Evolutionary conservation across 1,140 invertebrate species (phyloP), one percentile per base, ranked within the genome.

Genomic region (Dinothrombium tinctorium): DNA sequence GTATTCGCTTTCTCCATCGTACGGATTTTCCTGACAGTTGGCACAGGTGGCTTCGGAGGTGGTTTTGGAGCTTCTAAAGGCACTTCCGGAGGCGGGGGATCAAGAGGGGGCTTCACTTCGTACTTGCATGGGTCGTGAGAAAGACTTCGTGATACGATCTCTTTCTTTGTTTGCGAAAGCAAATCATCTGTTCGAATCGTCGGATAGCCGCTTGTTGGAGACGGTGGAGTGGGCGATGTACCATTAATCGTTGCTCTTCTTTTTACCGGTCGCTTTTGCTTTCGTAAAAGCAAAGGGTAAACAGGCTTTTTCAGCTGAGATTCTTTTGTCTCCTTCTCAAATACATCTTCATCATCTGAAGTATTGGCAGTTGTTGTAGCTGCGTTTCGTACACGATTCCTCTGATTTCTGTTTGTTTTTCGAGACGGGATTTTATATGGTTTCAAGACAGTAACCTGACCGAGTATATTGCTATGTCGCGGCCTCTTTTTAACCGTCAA

Each of bases 231-330:
- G n/a, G n/a, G n/a, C n/a, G n/a, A n/a, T n/a, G n/a, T n/a, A n/a
- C 82, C 80, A 49, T 79, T 80, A 48, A 87, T 81, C 4, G 81
- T 84, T 37, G 83, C 79, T 20, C 83, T 60, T 11, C 83, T 65
- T 56, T 79, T 77, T 7, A 49, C 41, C 6, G 42, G n/a, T n/a
- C n/a, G n/a, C n/a, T n/a, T n/a, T n/a, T n/a, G n/a, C n/a, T n/a
- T n/a, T n/a, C n/a, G n/a, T n/a, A n/a, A n/a, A n/a, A n/a, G n/a
- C n/a, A n/a, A n/a, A n/a, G n/a, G n/a, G n/a, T n/a, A n/a, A n/a
- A n/a, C n/a, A n/a, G n/a, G n/a, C n/a, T n/a, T n/a, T n/a, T n/a
- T n/a, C n/a, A n/a, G n/a, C n/a, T n/a, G n/a, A n/a, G n/a, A n/a
- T n/a, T 29, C 28, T 14, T 29, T 38, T 5, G 7, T 20, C 19